Conservation (phyloP, 1,140 invertebrate genomes). For the Cecropterus lyciades region DNA sequence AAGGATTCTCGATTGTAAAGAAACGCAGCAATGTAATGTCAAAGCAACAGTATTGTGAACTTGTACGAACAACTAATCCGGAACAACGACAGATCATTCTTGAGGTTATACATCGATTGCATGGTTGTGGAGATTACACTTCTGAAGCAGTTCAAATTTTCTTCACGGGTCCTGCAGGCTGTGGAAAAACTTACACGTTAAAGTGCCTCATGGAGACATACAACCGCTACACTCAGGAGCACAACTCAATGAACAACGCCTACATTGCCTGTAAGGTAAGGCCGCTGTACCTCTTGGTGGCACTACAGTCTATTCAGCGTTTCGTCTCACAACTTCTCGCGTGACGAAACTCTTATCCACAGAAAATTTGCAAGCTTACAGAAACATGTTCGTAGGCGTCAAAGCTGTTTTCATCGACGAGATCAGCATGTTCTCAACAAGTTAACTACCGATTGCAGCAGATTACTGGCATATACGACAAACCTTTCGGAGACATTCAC, state of each 20-base stretch:
- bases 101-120: constrained; percentile 45
- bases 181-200: constrained; percentile 53
- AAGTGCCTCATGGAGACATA: constrained; percentile 54
- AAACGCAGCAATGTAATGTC: constrained; percentile 41
- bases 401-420: constrained; percentile 43
- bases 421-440: constrained; percentile 43
- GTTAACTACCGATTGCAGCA: constrained; percentile 43
- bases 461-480: constrained; percentile 44
- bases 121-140: constrained; percentile 31
- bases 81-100: constrained; percentile 44
- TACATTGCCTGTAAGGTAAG: constrained; percentile 46
- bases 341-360: constrained; percentile 50
- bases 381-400: constrained; percentile 40
- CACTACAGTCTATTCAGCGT: constrained; percentile 45
- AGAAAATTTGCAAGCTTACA: constrained; percentile 43
- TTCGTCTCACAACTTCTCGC: constrained; percentile 46
- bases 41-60: constrained; percentile 44
- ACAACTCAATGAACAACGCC: constrained; percentile 33
- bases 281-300: constrained; percentile 43
- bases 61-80: constrained; percentile 38
- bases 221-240: constrained; percentile 36
- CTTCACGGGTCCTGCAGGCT: constrained; percentile 54
- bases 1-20: constrained; percentile 42
- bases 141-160: constrained; percentile 49
- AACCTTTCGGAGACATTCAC: constrained; percentile 46